A percentile compares a stretch with the other conserved stretches of the same genome.
Evolutionary conservation across 2,888 invertebrate genomes (phyloP).

Genomic region (Hyposoter didymator): DNA sequence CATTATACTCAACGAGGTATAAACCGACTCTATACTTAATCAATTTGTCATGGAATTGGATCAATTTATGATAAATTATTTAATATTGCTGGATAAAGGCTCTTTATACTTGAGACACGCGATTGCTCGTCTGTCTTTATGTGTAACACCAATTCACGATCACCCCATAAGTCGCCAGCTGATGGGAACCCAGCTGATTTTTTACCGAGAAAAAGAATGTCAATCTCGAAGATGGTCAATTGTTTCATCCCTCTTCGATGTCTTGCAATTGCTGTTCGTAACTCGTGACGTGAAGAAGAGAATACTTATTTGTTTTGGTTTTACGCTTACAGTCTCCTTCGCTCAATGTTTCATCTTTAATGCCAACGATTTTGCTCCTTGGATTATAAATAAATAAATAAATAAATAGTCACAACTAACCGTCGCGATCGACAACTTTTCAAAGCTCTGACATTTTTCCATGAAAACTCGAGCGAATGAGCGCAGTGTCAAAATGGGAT

Average conservation of each 20-base stretch:
- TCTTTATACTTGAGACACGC: background rate
- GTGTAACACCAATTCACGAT: background rate
- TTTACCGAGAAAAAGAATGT: slow-evolving; percentile 66
- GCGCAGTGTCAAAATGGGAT: slow-evolving; percentile 9
- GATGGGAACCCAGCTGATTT: slow-evolving; percentile 56
- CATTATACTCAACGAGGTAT: slow-evolving; percentile 15
- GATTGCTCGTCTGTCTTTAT: background rate
- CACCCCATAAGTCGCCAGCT: slow-evolving; percentile 30
- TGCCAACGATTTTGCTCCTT: slow-evolving; percentile 1
- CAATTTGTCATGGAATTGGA: slow-evolving; percentile 55
- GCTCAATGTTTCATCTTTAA: slow-evolving; percentile 17
- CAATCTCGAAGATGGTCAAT: slow-evolving; percentile 63
- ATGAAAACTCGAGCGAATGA: background rate
- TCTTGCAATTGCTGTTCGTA: slow-evolving; percentile 56
- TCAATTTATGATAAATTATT: slow-evolving; percentile 36
- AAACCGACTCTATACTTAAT: slow-evolving; percentile 41
- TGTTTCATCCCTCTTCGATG: slow-evolving; percentile 65
- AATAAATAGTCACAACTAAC: background rate
- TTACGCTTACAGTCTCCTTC: slow-evolving; percentile 29
- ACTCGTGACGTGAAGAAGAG: slow-evolving; percentile 47
- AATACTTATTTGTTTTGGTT: slow-evolving; percentile 40
- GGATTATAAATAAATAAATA: background rate
- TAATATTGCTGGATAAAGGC: slow-evolving; percentile 1
- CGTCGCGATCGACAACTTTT: background rate
- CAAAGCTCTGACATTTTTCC: slow-evolving; percentile 30